These are phyloP conservation scores for Odontomyia ornata DNA, from an alignment of 2,888 invertebrate genomes.

Conservation along the genomic window DNA sequence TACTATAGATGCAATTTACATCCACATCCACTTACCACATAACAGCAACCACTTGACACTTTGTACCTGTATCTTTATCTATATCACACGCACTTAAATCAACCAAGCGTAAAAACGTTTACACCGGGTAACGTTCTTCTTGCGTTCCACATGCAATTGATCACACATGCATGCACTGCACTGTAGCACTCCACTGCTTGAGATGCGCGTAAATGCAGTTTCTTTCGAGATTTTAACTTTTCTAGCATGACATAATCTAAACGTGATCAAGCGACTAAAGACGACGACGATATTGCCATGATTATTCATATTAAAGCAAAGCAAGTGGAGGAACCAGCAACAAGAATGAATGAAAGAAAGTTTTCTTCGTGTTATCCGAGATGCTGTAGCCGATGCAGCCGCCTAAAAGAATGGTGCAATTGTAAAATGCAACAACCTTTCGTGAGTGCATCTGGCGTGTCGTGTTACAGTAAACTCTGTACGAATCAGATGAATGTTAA, in stretches of 20 bases:
- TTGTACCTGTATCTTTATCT: too few relatives aligned
- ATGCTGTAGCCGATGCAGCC: too few relatives aligned
- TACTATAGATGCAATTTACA: background rate
- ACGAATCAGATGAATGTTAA: too few relatives aligned
- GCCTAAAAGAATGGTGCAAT: too few relatives aligned
- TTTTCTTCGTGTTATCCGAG: too few relatives aligned
- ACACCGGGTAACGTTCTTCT: background rate
- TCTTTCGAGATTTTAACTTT: background rate
- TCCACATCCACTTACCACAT: background rate
- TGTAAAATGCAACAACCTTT: too few relatives aligned
- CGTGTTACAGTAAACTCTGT: too few relatives aligned
- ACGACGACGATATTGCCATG: constrained; percentile 3
- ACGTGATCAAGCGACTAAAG: constrained; percentile 2
- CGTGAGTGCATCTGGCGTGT: too few relatives aligned
- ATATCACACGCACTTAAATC: background rate
- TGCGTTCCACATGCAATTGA: background rate
- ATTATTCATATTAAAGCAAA: background rate
- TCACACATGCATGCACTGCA: background rate
- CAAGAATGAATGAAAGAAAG: too few relatives aligned
- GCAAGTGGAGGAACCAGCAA: too few relatives aligned
- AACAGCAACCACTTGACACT: too few relatives aligned
- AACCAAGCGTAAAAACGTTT: background rate
- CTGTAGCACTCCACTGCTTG: too few relatives aligned
- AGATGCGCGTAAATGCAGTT: constrained; percentile 11
- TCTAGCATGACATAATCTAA: constrained; percentile 31